Evolutionary conservation across 2,797 vertebrate genomes (phyloP).

Genomic region (Melanotaenia parkinsoni): DNA sequence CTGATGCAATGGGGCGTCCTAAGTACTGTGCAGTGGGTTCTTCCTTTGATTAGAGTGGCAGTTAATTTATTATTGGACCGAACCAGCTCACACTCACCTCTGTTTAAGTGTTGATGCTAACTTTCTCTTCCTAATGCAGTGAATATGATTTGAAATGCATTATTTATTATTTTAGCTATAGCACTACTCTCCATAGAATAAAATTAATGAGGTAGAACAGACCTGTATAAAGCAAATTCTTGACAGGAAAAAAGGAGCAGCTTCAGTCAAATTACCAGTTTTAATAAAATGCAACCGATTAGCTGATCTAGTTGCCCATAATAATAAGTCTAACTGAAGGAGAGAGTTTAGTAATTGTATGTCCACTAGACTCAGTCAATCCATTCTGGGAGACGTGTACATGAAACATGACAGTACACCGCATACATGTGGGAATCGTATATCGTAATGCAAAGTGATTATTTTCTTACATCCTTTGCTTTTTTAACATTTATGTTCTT

Average conservation of each 20-base stretch:
- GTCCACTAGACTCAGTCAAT: neutral
- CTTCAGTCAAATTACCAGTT: neutral
- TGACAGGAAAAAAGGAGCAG: neutral
- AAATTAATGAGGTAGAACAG: constrained; percentile 21
- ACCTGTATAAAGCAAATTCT: constrained; percentile 5
- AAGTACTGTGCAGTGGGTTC: constrained; percentile 55
- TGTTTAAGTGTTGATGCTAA: constrained; percentile 21
- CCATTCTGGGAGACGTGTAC: constrained; percentile 16
- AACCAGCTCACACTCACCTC: constrained; percentile 39
- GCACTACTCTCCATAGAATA: constrained; percentile 23
- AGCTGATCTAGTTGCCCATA: neutral
- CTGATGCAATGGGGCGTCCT: constrained; percentile 68
- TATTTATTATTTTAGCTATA: constrained; percentile 49
- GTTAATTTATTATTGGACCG: constrained; percentile 68
- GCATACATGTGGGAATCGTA: neutral
- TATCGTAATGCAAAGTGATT: no score
- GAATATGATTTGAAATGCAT: constrained; percentile 41
- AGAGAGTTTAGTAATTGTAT: neutral
- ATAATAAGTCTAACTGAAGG: neutral
- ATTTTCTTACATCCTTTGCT: no score
- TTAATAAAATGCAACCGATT: constrained; percentile 6
- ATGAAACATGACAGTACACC: constrained; percentile 7
- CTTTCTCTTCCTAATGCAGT: constrained; percentile 24
- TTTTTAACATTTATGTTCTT: no score
- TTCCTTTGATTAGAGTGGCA: constrained; percentile 68